A percentile compares a stretch with the other conserved stretches of the same genome.
Conservation (phyloP, 2,888 invertebrate species). For the Pomacea canaliculata region DNA sequence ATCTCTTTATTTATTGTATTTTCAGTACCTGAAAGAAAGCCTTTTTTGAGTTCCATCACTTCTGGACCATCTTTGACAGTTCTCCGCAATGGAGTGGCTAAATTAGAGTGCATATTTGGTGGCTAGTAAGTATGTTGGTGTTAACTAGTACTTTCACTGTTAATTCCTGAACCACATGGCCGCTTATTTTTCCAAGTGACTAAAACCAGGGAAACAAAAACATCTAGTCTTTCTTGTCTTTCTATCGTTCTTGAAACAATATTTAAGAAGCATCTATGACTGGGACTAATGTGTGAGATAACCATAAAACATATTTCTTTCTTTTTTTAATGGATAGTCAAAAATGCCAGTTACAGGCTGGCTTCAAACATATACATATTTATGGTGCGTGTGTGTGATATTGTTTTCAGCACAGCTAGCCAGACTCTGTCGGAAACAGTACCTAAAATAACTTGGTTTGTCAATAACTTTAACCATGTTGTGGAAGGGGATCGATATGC, state of each 20-base stretch:
- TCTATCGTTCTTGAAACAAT: too few species aligned
- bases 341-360: too few species aligned
- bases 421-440: background rate
- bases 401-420: background rate
- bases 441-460: constrained; percentile 15
- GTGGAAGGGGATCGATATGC: constrained; percentile 11
- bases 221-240: too few species aligned
- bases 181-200: too few species aligned
- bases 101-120: constrained; percentile 32
- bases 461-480: background rate
- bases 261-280: too few species aligned
- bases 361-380: background rate
- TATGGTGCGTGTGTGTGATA: too few species aligned
- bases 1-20: background rate
- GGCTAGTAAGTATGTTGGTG: constrained; percentile 28
- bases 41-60: background rate
- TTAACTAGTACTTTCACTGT: background rate
- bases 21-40: constrained; percentile 15
- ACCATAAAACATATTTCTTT: background rate
- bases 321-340: background rate
- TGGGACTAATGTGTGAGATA: too few species aligned
- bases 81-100: background rate
- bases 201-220: too few species aligned
- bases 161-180: too few species aligned
- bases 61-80: background rate